phyloP scores from a whole-genome alignment of 2,888 invertebrate species.

The Amblyjoppa fuscipennis region DNA sequence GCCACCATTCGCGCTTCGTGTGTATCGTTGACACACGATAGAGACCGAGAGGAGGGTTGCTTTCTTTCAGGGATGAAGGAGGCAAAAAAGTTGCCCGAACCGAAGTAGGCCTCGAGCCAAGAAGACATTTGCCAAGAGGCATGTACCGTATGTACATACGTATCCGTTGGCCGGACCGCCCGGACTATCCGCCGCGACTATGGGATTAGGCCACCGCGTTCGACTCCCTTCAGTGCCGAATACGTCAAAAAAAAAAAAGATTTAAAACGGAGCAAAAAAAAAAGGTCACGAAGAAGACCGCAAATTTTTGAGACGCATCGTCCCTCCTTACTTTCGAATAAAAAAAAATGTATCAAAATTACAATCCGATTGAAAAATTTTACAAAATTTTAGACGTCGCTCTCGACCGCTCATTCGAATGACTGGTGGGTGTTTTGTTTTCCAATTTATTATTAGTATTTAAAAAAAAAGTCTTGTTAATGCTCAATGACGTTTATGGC shows the following conservation, averaged over 20 bases:
- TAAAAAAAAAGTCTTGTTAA: background rate
- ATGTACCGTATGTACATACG: slow-evolving; percentile 11
- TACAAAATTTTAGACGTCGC: background rate
- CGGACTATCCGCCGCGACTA: slow-evolving; percentile 36
- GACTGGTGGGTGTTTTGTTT: background rate
- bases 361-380: background rate
- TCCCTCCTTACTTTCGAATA: background rate
- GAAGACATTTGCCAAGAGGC: slow-evolving; percentile 64
- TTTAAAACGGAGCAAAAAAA: background rate
- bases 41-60: slow-evolving; percentile 39
- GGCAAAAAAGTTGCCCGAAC: slow-evolving; percentile 45
- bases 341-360: background rate
- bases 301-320: background rate
- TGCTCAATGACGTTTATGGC: background rate
- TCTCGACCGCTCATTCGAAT: background rate
- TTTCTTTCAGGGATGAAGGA: slow-evolving; percentile 51
- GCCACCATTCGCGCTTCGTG: slow-evolving; percentile 43
- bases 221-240: background rate
- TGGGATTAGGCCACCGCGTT: slow-evolving; percentile 2
- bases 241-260: background rate
- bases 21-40: slow-evolving; percentile 49
- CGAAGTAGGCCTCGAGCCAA: slow-evolving; percentile 66
- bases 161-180: slow-evolving; percentile 4
- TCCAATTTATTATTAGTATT: background rate
- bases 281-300: background rate